Evolutionary conservation across 2,888 invertebrate genomes (phyloP), one percentile per base, ranked within the genome.

Genomic region (Oconnorella tubifera): DNA sequence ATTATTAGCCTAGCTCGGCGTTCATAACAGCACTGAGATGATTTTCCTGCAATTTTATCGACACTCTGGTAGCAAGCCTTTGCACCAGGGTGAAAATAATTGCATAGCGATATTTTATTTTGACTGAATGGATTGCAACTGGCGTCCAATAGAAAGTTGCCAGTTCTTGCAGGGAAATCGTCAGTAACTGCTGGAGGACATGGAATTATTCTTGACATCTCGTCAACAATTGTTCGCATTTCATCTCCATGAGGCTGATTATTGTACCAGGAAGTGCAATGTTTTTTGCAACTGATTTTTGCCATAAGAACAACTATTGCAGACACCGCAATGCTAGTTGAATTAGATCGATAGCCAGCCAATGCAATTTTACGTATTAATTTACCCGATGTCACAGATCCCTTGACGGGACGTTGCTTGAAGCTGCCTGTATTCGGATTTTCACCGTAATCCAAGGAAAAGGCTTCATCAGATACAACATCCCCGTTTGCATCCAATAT

Each of bases 1-100:
- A 63, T 10, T 2, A 63, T 51, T 25, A 63, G 53, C 23, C 23
- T 40, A 14, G 25, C 23, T 10, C n/a, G 10, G 19, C 31, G 14
- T 31, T 63, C 49, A 40, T 63, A 63, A 53, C 63, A 63, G 48
- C 63, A 63, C 48, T 63, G 51, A 29, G 33, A 25, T 1, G 55
- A 29, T 2, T 48, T 32, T 28, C 40, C 28, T 28, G 31, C 40
- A 23, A 56, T 51, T n/a, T 59, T 59, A 58, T 59, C 33, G n/a
- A 50, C 53, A 28, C 63, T 63, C 25, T 48, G 31, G 59, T 63
- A 63, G 28, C 63, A 63, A 1, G 23, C 59, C n/a, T 51, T 59
- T n/a, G 63, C 3, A 2, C 59, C 53, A 10, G 50, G 50, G 32
- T 63, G 51, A 49, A 59, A 59, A 31, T 6, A 2, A 19, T n/a